phyloP scores from a whole-genome alignment of 2,797 vertebrate genomes.

The Heterohyrax brucei region DNA sequence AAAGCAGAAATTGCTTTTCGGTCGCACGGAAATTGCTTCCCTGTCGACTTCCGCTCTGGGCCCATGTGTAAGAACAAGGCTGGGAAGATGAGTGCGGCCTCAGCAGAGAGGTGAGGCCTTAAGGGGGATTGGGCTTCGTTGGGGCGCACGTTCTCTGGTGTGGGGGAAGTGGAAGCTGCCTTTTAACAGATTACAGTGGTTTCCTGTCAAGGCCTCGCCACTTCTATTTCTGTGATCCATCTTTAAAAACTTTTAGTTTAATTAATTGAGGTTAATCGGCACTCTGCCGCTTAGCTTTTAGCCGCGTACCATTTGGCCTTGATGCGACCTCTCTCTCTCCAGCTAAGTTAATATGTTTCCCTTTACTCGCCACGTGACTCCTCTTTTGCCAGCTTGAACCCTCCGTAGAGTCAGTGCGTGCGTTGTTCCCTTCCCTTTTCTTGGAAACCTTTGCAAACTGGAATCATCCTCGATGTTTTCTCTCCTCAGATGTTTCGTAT shows the following conservation, averaged over 20 bases:
- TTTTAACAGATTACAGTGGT: not conserved
- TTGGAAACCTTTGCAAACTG: constrained; percentile 54
- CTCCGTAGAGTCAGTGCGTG: not conserved
- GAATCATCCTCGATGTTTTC: constrained; percentile 33
- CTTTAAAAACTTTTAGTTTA: not conserved
- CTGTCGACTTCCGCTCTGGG: constrained; percentile 75
- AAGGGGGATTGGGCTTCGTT: not conserved
- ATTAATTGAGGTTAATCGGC: constrained; percentile 18
- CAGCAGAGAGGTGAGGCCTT: not conserved
- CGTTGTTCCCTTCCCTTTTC: not conserved
- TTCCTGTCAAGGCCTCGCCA: not conserved
- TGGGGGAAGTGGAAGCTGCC: not conserved
- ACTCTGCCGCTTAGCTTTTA: not conserved
- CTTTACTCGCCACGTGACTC: constrained; percentile 72
- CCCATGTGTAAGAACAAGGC: constrained; percentile 74
- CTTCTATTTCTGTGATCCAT: not conserved
- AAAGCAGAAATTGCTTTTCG: constrained; percentile 75
- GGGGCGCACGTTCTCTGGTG: not conserved
- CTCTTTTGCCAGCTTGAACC: not conserved
- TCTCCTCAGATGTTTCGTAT: not conserved
- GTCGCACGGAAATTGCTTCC: constrained; percentile 63
- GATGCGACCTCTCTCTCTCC: not conserved
- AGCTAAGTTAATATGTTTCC: constrained; percentile 54
- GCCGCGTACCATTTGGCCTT: not conserved
- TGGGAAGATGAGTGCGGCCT: constrained; percentile 43